Conservation (phyloP, 1,140 invertebrate genomes). For the Pantala flavescens region DNA sequence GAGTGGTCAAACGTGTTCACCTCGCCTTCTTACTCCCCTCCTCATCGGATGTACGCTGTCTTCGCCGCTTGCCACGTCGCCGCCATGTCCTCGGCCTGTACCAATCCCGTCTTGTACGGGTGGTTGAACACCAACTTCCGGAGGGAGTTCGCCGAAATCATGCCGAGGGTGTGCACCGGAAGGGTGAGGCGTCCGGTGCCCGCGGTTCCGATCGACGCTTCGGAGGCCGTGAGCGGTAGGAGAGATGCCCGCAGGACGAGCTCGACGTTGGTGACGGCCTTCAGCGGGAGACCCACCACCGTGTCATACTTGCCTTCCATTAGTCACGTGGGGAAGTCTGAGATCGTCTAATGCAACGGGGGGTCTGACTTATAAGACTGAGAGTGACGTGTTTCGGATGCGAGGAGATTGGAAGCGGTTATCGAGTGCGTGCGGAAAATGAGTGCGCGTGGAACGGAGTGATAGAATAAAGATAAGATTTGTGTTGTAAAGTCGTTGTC, state of each 20-base stretch:
- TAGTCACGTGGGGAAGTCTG: neutral
- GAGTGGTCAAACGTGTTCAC: constrained; percentile 28
- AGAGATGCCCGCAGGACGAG: neutral
- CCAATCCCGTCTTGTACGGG: constrained; percentile 45
- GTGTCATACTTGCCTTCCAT: neutral
- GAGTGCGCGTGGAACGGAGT: too few species aligned
- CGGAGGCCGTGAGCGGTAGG: neutral
- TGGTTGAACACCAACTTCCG: constrained; percentile 43
- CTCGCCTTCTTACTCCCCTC: constrained; percentile 22
- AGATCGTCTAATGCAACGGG: neutral
- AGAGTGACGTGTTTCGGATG: too few species aligned
- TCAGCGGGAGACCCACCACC: neutral
- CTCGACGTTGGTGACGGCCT: neutral
- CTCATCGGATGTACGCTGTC: constrained; percentile 34
- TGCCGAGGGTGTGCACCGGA: constrained; percentile 20
- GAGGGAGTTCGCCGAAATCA: constrained; percentile 32
- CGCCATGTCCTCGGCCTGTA: constrained; percentile 45
- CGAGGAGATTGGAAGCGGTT: too few species aligned
- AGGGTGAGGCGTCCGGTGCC: neutral
- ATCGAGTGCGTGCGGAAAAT: too few species aligned
- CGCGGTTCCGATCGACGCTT: neutral
- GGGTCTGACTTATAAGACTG: too few species aligned
- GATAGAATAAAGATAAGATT: too few species aligned
- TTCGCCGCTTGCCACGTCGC: constrained; percentile 45
- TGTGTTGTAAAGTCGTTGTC: too few species aligned